Evolutionary conservation across 2,797 vertebrate species (phyloP).

Genomic region (Lophotriccus pileatus): DNA sequence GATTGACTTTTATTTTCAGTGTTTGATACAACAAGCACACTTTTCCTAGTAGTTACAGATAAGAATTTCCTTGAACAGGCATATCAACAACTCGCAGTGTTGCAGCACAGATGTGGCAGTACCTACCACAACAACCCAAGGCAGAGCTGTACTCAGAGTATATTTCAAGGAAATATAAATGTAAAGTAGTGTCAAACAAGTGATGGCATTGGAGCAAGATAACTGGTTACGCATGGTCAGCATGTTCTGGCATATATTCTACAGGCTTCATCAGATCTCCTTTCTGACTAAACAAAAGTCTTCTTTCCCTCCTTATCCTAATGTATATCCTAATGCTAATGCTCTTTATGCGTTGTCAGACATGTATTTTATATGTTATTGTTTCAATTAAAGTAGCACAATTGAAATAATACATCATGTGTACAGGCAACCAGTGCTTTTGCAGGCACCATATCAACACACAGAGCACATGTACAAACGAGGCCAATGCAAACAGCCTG

Average conservation of each 20-base stretch:
- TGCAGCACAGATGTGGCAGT: background rate
- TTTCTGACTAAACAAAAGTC: background rate
- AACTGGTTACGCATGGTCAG: rapidly evolving
- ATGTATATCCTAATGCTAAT: background rate
- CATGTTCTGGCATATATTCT: background rate
- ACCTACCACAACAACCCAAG: background rate
- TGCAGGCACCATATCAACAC: background rate
- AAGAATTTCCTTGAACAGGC: background rate
- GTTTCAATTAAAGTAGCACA: background rate
- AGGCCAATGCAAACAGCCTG: background rate
- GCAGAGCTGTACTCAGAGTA: background rate
- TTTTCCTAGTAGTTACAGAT: background rate
- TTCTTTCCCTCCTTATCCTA: background rate
- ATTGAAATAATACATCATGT: background rate
- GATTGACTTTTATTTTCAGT: background rate
- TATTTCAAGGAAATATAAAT: background rate
- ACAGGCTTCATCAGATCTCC: background rate
- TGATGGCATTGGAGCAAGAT: background rate
- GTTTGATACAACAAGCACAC: background rate
- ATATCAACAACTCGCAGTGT: background rate
- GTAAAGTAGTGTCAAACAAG: background rate
- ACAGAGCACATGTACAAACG: rapidly evolving
- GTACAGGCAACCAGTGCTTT: background rate
- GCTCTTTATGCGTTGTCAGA: background rate
- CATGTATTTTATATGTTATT: background rate